Evolutionary conservation across 1,140 invertebrate species (phyloP).

Genomic region (Drosophila pseudoananassae): DNA sequence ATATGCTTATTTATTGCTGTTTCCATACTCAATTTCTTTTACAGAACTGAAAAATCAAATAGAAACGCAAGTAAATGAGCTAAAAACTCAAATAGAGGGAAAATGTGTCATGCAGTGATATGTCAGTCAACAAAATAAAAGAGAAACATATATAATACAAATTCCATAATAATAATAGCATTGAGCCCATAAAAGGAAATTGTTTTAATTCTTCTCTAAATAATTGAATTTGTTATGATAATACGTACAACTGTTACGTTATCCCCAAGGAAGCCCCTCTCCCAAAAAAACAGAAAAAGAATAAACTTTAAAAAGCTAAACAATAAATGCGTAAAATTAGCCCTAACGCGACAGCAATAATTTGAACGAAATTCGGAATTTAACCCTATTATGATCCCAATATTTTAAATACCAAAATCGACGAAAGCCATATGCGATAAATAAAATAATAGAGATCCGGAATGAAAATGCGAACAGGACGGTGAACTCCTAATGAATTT

Average conservation of each 20-base stretch:
- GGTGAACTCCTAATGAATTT: conserved; percentile 78
- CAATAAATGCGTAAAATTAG: conserved; percentile 9
- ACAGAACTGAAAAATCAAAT: conserved; percentile 97
- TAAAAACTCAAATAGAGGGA: conserved; percentile 97
- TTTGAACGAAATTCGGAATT: conserved; percentile 28
- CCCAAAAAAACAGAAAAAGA: neutral
- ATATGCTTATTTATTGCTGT: conserved; percentile 84
- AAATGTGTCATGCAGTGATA: conserved; percentile 95
- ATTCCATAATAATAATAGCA: conserved; percentile 25
- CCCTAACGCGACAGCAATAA: conserved; percentile 5
- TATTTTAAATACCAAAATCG: conserved; percentile 19
- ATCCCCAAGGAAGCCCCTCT: conserved; percentile 22
- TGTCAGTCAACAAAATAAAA: conserved; percentile 81
- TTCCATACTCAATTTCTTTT: conserved; percentile 85
- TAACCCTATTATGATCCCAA: conserved; percentile 22
- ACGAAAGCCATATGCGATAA: conserved; percentile 24
- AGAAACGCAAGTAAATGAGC: conserved; percentile 96
- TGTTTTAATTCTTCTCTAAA: conserved; percentile 54
- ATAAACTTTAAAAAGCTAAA: conserved; percentile 9
- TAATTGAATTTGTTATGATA: conserved; percentile 71
- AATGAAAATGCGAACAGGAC: conserved; percentile 66
- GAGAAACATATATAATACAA: conserved; percentile 39
- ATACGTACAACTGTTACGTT: conserved; percentile 47
- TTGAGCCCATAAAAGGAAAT: conserved; percentile 52
- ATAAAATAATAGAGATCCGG: conserved; percentile 20